Conservation (phyloP, 2,113 vertebrate species). For the Dermatemys mawii region DNA sequence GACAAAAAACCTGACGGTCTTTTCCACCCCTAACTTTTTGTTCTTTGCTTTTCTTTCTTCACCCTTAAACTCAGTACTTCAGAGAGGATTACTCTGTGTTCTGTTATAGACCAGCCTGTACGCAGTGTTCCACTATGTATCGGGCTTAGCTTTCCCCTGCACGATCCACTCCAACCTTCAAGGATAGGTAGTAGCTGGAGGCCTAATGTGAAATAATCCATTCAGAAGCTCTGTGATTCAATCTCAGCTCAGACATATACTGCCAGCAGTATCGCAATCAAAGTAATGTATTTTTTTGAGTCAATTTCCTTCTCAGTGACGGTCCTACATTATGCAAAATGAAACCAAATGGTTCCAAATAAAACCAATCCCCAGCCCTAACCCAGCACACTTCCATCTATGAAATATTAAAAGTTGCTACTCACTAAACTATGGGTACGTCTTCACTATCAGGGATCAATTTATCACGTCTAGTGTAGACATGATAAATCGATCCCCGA, state of each 20-base stretch:
- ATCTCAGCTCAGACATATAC: neutral
- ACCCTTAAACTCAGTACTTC: neutral
- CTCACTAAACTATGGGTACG: neutral
- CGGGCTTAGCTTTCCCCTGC: neutral
- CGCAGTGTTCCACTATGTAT: neutral
- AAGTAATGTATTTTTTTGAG: neutral
- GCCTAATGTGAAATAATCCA: neutral
- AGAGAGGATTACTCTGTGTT: neutral
- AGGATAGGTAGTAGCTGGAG: neutral
- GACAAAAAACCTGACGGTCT: too few species aligned
- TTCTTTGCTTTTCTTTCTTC: neutral
- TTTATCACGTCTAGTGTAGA: too few species aligned
- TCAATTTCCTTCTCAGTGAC: neutral
- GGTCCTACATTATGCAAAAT: neutral
- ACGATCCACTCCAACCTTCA: neutral
- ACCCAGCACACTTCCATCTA: rapidly evolving
- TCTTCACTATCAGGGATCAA: too few species aligned
- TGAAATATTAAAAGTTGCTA: neutral
- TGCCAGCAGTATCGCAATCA: neutral
- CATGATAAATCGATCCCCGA: too few species aligned
- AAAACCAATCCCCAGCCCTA: neutral
- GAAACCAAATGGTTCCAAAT: neutral
- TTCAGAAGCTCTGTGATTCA: rapidly evolving
- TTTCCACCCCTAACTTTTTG: neutral
- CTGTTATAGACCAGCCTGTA: neutral